Conservation (phyloP, 2,888 invertebrate species). For the Eudemis profundana region DNA sequence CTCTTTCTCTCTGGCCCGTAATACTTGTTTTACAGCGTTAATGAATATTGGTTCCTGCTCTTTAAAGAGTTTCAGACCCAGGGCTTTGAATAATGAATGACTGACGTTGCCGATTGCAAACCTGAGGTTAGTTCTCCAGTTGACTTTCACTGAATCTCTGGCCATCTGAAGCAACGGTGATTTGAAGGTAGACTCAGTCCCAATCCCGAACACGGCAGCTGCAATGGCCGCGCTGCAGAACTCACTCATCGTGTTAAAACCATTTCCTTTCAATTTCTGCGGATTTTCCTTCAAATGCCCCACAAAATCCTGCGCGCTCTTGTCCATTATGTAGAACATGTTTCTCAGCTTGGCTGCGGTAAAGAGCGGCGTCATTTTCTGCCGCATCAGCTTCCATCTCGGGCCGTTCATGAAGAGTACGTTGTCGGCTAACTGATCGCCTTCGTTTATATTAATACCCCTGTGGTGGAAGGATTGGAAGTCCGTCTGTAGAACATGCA, state of each 20-base stretch:
- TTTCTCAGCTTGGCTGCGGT: constrained; percentile 68
- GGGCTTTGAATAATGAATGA: constrained; percentile 48
- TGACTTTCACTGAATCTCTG: constrained; percentile 50
- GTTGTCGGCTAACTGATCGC: constrained; percentile 61
- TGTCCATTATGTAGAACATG: constrained; percentile 70
- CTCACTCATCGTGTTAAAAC: constrained; percentile 53
- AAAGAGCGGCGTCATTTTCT: constrained; percentile 69
- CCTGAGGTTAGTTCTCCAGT: constrained; percentile 52
- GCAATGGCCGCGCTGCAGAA: constrained; percentile 64
- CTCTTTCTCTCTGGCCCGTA: constrained; percentile 59
- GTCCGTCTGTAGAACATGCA: constrained; percentile 57
- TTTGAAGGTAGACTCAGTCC: constrained; percentile 62
- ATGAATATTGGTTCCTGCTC: constrained; percentile 65
- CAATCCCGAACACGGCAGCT: constrained; percentile 71
- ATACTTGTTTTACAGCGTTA: constrained; percentile 61
- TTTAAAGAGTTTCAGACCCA: constrained; percentile 59
- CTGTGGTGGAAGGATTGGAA: constrained; percentile 61
- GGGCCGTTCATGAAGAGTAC: constrained; percentile 60
- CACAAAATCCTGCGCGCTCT: constrained; percentile 64
- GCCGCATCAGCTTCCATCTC: constrained; percentile 68
- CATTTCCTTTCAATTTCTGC: constrained; percentile 51
- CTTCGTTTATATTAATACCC: constrained; percentile 55
- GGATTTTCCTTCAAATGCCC: constrained; percentile 58
- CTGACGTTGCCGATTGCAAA: constrained; percentile 51
- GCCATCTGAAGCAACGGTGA: constrained; percentile 63